Evolutionary conservation across 2,888 invertebrate species (phyloP).

Genomic region (Drosophila subsilvestris): DNA sequence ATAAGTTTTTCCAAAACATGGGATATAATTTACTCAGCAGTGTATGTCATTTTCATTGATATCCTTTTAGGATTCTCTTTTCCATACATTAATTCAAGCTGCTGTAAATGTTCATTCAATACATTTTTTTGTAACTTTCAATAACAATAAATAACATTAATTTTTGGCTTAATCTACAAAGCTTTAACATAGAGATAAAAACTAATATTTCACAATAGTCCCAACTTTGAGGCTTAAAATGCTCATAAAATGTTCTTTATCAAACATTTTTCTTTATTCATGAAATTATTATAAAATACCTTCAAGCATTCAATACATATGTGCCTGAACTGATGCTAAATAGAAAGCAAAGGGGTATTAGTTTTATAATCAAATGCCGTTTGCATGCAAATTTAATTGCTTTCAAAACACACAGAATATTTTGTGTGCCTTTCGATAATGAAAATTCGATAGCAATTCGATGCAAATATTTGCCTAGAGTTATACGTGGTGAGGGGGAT

Average conservation of each 20-base stretch:
- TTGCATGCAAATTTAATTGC: constrained; percentile 4
- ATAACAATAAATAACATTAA: not conserved
- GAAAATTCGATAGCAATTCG: not conserved
- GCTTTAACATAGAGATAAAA: not conserved
- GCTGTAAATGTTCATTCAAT: not conserved
- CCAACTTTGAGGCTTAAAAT: not conserved
- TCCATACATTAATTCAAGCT: no score
- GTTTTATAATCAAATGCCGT: not conserved
- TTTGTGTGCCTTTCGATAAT: not conserved
- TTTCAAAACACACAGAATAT: not conserved
- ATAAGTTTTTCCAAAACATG: no score
- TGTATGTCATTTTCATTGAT: no score
- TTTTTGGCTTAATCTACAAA: not conserved
- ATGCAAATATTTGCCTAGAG: constrained; percentile 1
- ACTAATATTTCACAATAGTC: not conserved
- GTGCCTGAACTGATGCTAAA: not conserved
- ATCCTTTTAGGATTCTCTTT: no score
- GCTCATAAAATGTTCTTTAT: no score
- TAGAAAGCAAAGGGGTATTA: not conserved
- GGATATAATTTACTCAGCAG: no score
- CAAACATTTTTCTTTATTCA: no score
- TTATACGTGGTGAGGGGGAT: not conserved
- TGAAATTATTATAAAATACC: not conserved
- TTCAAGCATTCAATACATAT: no score
- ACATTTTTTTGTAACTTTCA: not conserved